phyloP scores from a whole-genome alignment of 1,140 invertebrate genomes.

The Hycleus cichorii region DNA sequence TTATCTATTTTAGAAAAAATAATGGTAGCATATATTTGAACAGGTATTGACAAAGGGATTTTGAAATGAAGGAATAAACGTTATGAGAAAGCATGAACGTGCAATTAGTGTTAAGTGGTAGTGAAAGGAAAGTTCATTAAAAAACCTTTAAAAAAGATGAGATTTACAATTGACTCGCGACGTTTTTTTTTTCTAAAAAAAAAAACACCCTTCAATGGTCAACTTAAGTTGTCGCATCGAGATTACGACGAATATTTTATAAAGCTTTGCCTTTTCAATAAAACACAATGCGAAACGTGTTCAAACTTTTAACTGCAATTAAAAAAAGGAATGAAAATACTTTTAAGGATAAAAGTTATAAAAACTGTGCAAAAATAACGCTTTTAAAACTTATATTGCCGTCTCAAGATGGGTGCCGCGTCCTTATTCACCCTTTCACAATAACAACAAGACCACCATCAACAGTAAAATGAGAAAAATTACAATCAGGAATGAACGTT shows the following conservation, averaged over 20 bases:
- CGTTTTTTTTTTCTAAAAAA: conserved; percentile 1
- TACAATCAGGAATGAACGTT: too few relatives aligned
- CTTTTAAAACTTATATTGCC: conserved; percentile 7
- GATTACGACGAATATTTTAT: conserved; percentile 24
- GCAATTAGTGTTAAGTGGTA: conserved; percentile 24
- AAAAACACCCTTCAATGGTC: conserved; percentile 20
- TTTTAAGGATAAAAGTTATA: conserved; percentile 21
- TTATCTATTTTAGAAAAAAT: too few relatives aligned
- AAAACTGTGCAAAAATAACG: conserved; percentile 6
- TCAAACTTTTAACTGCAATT: conserved; percentile 23
- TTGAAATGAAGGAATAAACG: background rate
- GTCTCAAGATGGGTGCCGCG: too few relatives aligned
- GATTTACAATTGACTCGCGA: conserved; percentile 9
- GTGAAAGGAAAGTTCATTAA: conserved; percentile 21
- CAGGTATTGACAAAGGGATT: too few relatives aligned
- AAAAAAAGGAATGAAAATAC: conserved; percentile 20
- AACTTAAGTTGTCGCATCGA: conserved; percentile 18
- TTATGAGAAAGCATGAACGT: background rate
- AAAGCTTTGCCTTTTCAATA: conserved; percentile 21
- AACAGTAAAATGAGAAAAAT: too few relatives aligned
- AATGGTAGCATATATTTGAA: too few relatives aligned
- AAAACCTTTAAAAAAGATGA: conserved; percentile 19
- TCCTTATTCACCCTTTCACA: too few relatives aligned
- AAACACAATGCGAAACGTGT: conserved; percentile 20
- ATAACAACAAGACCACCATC: too few relatives aligned